Percentiles rank a stretch among this genome's conserved stretches.
These are phyloP conservation scores for Cavia aperea DNA, from an alignment of 2,113 vertebrate species.

Conservation along the genomic window DNA sequence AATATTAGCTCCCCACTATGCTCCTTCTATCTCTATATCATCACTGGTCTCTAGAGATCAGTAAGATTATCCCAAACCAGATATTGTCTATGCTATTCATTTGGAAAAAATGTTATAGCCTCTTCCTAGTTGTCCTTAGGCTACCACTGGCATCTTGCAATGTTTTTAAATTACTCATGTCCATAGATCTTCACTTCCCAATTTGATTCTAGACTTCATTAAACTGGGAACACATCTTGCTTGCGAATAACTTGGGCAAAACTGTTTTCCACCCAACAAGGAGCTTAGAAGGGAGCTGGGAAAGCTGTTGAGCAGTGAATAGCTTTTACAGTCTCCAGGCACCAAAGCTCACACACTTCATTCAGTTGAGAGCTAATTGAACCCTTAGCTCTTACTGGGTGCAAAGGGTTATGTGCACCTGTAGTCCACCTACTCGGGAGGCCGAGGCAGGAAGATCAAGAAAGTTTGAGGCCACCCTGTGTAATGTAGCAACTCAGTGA, in stretches of 20 bases:
- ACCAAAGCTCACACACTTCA: neutral
- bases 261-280: neutral
- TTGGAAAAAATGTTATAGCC: neutral
- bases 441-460: neutral
- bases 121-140: neutral
- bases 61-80: neutral
- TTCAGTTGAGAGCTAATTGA: neutral
- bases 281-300: neutral
- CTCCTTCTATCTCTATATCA: neutral
- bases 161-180: neutral
- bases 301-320: neutral
- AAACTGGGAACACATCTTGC: neutral
- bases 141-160: neutral
- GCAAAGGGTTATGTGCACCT: neutral
- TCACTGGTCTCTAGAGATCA: neutral
- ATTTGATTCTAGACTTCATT: neutral
- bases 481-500: neutral
- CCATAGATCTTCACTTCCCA: constrained; percentile 1
- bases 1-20: neutral
- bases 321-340: neutral
- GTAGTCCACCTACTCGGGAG: neutral
- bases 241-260: neutral
- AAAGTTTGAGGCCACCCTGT: neutral
- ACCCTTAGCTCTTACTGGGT: neutral
- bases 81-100: neutral